phyloP scores from a whole-genome alignment of 2,113 vertebrate species.

The Verasper variegatus region DNA sequence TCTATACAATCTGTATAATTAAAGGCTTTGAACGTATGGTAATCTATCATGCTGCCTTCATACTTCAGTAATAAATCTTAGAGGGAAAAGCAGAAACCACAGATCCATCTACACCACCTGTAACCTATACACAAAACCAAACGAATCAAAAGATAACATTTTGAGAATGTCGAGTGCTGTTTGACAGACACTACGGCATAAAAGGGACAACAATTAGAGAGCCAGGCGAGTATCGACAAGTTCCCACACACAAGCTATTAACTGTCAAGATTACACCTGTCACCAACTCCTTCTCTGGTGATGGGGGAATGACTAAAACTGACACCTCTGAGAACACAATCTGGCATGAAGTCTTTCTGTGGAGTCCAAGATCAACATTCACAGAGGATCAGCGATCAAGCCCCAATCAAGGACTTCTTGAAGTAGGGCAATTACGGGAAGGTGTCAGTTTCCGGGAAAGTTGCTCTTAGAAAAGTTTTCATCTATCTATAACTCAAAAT shows the following conservation, averaged over 20 bases:
- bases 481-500: background rate
- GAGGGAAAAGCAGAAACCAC: background rate
- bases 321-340: slow-evolving; percentile 54
- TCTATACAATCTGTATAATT: slow-evolving; percentile 6
- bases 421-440: slow-evolving; percentile 5
- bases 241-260: slow-evolving; percentile 56
- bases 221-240: slow-evolving; percentile 43
- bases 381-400: slow-evolving; percentile 29
- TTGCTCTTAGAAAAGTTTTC: slow-evolving; percentile 5
- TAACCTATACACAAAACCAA: background rate
- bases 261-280: slow-evolving; percentile 63
- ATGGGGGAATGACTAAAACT: slow-evolving; percentile 45
- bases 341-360: slow-evolving; percentile 21
- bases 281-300: slow-evolving; percentile 40
- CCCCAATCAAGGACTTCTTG: slow-evolving; percentile 14
- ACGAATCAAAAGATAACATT: slow-evolving; percentile 22
- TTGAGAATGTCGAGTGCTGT: slow-evolving; percentile 6
- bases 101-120: slow-evolving; percentile 2
- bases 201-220: slow-evolving; percentile 28
- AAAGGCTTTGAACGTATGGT: slow-evolving; percentile 14
- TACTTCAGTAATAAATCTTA: background rate
- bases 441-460: slow-evolving; percentile 35
- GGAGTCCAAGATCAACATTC: slow-evolving; percentile 46
- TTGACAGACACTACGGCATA: slow-evolving; percentile 12
- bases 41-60: background rate